Evolutionary conservation across 1,140 invertebrate species (phyloP).

Genomic region (Zaprionus gabonicus): DNA sequence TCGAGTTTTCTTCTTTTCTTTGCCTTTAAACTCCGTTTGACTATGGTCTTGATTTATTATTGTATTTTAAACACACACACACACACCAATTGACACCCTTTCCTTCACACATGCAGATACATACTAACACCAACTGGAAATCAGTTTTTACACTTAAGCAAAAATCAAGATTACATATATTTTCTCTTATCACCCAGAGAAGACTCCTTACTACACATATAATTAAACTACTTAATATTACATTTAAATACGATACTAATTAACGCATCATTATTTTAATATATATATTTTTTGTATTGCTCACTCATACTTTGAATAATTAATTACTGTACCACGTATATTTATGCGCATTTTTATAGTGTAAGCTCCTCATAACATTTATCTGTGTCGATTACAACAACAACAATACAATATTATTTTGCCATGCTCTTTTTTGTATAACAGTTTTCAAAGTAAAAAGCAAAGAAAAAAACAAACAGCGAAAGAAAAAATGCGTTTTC

Average conservation of each 20-base stretch:
- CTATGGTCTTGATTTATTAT: not conserved
- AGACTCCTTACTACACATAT: conserved; percentile 8
- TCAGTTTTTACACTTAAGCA: not conserved
- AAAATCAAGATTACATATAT: not conserved
- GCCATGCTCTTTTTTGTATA: conserved; percentile 22
- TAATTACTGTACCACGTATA: conserved; percentile 18
- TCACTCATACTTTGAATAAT: conserved; percentile 18
- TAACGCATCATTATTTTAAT: not conserved
- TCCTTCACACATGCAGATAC: not conserved
- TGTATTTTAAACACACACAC: not conserved
- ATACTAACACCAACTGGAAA: not conserved
- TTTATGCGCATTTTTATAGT: conserved; percentile 34
- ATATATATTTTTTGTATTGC: conserved; percentile 5
- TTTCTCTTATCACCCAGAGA: not conserved
- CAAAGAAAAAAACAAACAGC: not conserved
- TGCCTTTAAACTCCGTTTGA: not conserved
- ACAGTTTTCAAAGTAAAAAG: conserved; percentile 25
- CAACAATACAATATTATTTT: not conserved
- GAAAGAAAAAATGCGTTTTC: conserved; percentile 7
- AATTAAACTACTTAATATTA: conserved; percentile 13
- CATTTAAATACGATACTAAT: conserved; percentile 1
- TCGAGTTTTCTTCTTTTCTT: not conserved
- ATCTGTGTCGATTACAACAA: conserved; percentile 4
- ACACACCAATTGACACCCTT: not conserved
- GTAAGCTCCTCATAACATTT: conserved; percentile 19